Conservation (phyloP, 2,888 invertebrate species). For the Andrena chrysosceles region DNA sequence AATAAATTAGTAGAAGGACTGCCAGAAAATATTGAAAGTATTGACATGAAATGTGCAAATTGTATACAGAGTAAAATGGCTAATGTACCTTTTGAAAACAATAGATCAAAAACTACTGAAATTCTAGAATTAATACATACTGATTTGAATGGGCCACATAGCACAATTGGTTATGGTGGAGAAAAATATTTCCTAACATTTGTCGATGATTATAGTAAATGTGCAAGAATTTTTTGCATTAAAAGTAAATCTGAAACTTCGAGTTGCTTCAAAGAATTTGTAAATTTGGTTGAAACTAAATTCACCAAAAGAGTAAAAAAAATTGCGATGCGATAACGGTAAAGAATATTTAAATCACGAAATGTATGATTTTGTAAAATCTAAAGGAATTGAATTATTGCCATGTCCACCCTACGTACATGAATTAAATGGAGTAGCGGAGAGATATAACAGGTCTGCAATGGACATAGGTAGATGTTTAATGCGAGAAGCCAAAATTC, state of each 20-base stretch:
- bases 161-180: neutral
- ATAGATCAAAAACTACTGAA: constrained; percentile 49
- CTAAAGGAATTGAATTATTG: no score
- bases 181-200: constrained; percentile 38
- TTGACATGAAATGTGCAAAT: constrained; percentile 48
- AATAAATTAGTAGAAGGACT: constrained; percentile 43
- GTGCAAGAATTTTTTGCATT: neutral
- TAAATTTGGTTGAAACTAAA: constrained; percentile 11
- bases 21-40: constrained; percentile 44
- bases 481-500: constrained; percentile 20
- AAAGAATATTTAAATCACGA: constrained; percentile 14
- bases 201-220: constrained; percentile 34
- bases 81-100: constrained; percentile 66
- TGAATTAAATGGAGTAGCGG: no score
- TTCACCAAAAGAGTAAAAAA: constrained; percentile 12
- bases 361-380: constrained; percentile 1
- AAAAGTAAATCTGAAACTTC: constrained; percentile 16
- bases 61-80: constrained; percentile 53
- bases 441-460: no score
- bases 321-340: constrained; percentile 24
- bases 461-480: no score
- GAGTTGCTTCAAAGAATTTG: constrained; percentile 12
- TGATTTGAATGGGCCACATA: constrained; percentile 30
- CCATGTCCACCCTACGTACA: no score
- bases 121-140: constrained; percentile 33